Base-by-base conservation (phyloP, 92 coral and sea anemone genomes). In the Palythoa grandiflora region DNA sequence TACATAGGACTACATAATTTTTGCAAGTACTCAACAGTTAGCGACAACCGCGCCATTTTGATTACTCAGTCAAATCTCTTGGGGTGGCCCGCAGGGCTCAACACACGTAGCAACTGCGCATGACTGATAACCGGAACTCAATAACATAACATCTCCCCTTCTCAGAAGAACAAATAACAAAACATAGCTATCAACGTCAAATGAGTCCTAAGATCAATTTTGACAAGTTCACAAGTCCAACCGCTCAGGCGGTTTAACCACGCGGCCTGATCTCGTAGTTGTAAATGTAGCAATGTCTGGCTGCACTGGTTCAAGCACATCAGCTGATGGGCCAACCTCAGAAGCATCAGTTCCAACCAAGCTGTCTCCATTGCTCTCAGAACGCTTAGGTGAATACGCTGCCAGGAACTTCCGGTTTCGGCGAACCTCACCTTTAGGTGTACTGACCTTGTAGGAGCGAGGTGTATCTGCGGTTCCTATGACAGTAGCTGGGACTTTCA, bases 401-500 rank as follows among this genome's bases (percentile, higher is more conserved):
- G 83, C 83, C 38, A 52, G 83, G 66, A 77, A 77, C 61, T 77
- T 52, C 68, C 68, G 39, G 68, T 77, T 77, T 37, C 68, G 0
- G 28, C 28, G 28, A 28, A 28, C 28, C 28, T 28, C 28, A 9
- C 83, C 68, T 77, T 77, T 77, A 16, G 83, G 83, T 9, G 47
- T 50, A 14, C 68, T 54, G n/a, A 77, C 70, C 50, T 53, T 35
- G 83, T 77, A 77, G 48, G 68, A 77, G 47, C 83, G 83, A 57
- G 83, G 83, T 55, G 83, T 77, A 9, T 38, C 83, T 13, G 48
- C 63, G 15, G 83, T 50, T 15, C 38, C 83, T 20, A 57, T 77
- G 68, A 54, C 68, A 51, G 83, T 53, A 20, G 83, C 68, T 20
- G 68, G 68, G 68, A 77, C 83, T 77, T 77, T 77, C 19, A 77